Conservation (phyloP, 1,140 invertebrate genomes). For the Bicyclus anynana region DNA sequence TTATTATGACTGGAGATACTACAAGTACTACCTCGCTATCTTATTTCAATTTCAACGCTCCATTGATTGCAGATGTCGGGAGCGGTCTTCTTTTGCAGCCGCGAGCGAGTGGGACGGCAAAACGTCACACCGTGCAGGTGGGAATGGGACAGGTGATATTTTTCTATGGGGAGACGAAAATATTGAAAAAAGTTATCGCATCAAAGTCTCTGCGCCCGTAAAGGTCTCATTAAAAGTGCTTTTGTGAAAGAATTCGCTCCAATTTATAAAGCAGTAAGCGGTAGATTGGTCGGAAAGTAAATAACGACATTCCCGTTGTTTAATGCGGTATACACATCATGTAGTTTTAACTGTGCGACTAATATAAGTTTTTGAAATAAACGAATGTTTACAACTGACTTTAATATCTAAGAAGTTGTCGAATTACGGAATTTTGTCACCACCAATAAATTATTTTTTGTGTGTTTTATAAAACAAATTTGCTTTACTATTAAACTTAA, state of each 20-base stretch:
- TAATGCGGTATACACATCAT: slow-evolving; percentile 17
- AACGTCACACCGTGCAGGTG: slow-evolving; percentile 21
- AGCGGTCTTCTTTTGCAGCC: slow-evolving; percentile 53
- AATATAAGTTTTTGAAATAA: too few relatives aligned
- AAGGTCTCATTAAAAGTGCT: slow-evolving; percentile 74
- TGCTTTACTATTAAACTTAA: too few relatives aligned
- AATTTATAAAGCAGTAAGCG: slow-evolving; percentile 66
- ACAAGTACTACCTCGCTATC: slow-evolving; percentile 56
- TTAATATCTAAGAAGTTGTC: too few relatives aligned
- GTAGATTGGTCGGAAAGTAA: slow-evolving; percentile 62
- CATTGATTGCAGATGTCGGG: slow-evolving; percentile 70
- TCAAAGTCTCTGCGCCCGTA: slow-evolving; percentile 59
- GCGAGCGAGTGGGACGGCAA: slow-evolving; percentile 37
- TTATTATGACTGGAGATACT: slow-evolving; percentile 42
- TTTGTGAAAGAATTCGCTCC: slow-evolving; percentile 63
- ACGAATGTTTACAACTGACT: too few relatives aligned
- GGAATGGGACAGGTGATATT: slow-evolving; percentile 43
- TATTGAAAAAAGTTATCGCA: slow-evolving; percentile 73
- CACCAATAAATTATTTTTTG: too few relatives aligned
- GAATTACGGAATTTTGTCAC: too few relatives aligned
- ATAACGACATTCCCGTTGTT: slow-evolving; percentile 60
- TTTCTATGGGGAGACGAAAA: slow-evolving; percentile 60
- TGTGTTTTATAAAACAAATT: too few relatives aligned
- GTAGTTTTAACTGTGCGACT: not conserved
- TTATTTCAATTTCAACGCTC: slow-evolving; percentile 72